Base-by-base conservation (phyloP, 1,140 invertebrate genomes). In the Ips nitidus region DNA sequence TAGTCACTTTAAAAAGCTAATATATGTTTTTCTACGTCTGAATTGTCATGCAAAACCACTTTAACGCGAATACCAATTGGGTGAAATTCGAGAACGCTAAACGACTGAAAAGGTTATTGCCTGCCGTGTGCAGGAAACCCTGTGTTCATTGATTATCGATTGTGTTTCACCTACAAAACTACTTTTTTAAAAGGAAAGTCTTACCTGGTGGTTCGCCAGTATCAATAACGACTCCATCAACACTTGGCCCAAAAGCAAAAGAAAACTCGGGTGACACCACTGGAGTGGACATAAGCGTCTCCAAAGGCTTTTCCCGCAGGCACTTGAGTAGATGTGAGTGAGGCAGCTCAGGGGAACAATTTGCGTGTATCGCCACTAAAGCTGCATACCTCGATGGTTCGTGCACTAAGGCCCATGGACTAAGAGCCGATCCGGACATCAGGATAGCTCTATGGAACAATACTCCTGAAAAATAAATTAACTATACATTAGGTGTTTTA, bases 401-500 rank as follows among this genome's bases (percentile, higher is more conserved):
- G 73, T 91, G 88, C 58, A 95, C 92, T 68, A 97, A 81, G 0
- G 95, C 95, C 94, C 93, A 97, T 1, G 93, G 94, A 72, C 93
- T 94, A 42, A 98, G 84, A 0, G 95, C 95, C 22, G 95, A 96
- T 0, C 97, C 97, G 38, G 93, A 95, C 92, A 98, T 95, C 39
- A 98, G 84, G 64, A 98, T 90, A 3, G 94, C 94, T 73, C 95
- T 89, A 80, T 97, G 94, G 81, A 98, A 98, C 45, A 98, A 86
- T 38, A 92, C 84, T 77, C 91, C 93, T 95, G 84, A 1, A 85
- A 81, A 45, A 52, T 40, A 59, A 41, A 66, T 57, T 50, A 2
- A 22, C 2, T 22, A 22, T 22, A 22, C 22, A 22, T 22, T 22
- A 22, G 22, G 22, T 22, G 22, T 22, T 22, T 22, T 22, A 22